Base-by-base conservation (phyloP, 2,888 invertebrate genomes). In the Gnatocerus cornutus region DNA sequence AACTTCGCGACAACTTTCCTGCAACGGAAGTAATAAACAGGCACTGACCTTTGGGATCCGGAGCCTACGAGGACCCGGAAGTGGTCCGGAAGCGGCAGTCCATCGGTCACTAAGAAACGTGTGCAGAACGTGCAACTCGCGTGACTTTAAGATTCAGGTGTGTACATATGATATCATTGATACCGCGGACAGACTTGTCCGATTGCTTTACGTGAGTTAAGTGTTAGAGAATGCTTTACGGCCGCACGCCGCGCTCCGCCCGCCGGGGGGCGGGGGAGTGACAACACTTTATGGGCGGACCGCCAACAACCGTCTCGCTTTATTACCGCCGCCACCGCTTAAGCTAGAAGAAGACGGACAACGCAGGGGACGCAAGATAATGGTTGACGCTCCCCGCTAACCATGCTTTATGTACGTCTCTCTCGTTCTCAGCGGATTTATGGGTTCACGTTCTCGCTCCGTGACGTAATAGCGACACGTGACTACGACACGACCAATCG, bases 361-460 rank as follows among this genome's bases (percentile, higher is more conserved):
- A 71, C 70, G 76, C 76, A 76, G 79, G 83, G 83, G 83, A 82
- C 80, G 82, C 84, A 81, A 84, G 84, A 85, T 85, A 85, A 85
- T 85, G 85, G 85, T 85, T 84, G 85, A 84, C 84, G 84, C 84
- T 85, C 84, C 85, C 84, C 84, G 84, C 85, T 84, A 85, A 84
- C 84, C 84, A 85, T 85, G 84, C 85, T 85, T 85, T 85, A 85
- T 85, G 85, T 79, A 79, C 83, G 82, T 85, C 85, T 85, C 85
- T 85, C 85, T 85, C 84, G 82, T 83, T 84, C 84, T 80, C 83
- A 82, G 79, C 79, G 80, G 80, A 85, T 85, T 85, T 85, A 85
- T 84, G 85, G 83, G 52, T 80, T 80, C 82, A 82, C 82, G 81
- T 81, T 84, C 85, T 84, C 84, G 81, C 84, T 85, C 83, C 77